A percentile compares a stretch with the other conserved stretches of the same genome.
phyloP scores from a whole-genome alignment of 1,140 invertebrate genomes.

The Hyposmocoma kahamanoa region DNA sequence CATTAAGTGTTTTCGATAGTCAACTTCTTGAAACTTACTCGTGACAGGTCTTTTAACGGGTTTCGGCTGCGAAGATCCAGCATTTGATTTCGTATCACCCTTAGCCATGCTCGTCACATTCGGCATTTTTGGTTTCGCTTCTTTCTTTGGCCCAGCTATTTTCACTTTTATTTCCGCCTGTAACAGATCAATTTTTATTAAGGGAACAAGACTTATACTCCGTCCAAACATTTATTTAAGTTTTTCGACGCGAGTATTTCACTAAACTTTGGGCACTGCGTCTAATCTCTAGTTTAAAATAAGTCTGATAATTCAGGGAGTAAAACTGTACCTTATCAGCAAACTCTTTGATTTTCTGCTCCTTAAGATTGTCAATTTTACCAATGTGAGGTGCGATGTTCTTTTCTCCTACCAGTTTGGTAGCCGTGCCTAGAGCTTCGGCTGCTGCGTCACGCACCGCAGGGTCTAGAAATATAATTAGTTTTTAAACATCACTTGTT shows the following conservation, averaged over 20 bases:
- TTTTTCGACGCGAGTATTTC: too few species aligned
- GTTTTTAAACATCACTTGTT: too few species aligned
- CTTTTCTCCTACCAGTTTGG: constrained; percentile 96
- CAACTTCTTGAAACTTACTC: too few species aligned
- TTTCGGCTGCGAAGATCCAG: constrained; percentile 73
- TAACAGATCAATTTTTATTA: too few species aligned
- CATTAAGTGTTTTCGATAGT: too few species aligned
- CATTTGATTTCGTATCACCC: constrained; percentile 63
- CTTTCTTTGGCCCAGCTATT: constrained; percentile 77
- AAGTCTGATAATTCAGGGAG: too few species aligned
- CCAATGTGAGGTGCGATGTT: constrained; percentile 87
- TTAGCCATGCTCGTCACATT: constrained; percentile 31
- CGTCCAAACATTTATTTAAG: too few species aligned
- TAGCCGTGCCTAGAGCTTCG: constrained; percentile 93
- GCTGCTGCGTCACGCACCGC: constrained; percentile 88
- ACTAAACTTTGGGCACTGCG: background rate
- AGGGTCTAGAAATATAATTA: constrained; percentile 78
- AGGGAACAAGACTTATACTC: too few species aligned
- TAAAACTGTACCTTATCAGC: constrained; percentile 82
- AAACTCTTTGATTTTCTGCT: constrained; percentile 96
- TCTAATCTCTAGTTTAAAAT: too few species aligned
- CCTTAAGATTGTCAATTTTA: constrained; percentile 93
- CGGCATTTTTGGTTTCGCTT: constrained; percentile 67
- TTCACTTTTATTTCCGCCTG: constrained; percentile 87
- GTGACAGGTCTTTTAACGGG: constrained; percentile 70